Conservation (phyloP, 2,797 vertebrate genomes). For the Spheniscus humboldti region DNA sequence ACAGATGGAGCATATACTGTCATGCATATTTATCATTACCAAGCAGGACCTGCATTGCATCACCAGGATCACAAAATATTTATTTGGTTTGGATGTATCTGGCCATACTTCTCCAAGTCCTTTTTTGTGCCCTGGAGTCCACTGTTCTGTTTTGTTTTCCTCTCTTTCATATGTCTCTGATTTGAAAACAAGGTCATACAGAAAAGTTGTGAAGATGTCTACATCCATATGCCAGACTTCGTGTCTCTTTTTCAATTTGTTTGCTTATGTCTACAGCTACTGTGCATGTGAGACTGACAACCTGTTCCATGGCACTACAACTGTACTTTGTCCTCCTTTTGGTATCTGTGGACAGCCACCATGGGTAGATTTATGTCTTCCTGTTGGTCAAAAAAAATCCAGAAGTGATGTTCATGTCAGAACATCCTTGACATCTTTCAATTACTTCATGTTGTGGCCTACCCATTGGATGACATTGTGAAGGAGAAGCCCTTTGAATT, state of each 20-base stretch:
- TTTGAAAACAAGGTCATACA: neutral
- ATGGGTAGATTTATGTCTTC: neutral
- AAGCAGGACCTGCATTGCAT: neutral
- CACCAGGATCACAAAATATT: neutral
- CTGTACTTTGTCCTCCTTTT: neutral
- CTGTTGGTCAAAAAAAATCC: neutral
- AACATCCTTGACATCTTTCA: neutral
- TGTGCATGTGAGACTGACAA: neutral
- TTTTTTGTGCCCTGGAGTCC: neutral
- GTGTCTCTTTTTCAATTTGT: neutral
- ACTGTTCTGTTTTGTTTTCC: neutral
- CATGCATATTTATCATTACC: neutral
- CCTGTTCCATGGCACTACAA: neutral
- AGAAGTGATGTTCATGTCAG: neutral
- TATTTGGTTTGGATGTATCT: neutral
- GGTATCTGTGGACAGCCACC: neutral
- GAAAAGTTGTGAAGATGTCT: neutral
- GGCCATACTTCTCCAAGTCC: neutral
- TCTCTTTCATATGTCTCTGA: neutral
- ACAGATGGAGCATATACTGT: neutral
- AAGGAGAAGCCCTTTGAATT: neutral
- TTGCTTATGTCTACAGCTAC: neutral
- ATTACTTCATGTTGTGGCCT: neutral
- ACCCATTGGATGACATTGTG: neutral
- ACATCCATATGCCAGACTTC: neutral